Evolutionary conservation across 2,113 vertebrate species (phyloP).

Genomic region (Scolopax mira): DNA sequence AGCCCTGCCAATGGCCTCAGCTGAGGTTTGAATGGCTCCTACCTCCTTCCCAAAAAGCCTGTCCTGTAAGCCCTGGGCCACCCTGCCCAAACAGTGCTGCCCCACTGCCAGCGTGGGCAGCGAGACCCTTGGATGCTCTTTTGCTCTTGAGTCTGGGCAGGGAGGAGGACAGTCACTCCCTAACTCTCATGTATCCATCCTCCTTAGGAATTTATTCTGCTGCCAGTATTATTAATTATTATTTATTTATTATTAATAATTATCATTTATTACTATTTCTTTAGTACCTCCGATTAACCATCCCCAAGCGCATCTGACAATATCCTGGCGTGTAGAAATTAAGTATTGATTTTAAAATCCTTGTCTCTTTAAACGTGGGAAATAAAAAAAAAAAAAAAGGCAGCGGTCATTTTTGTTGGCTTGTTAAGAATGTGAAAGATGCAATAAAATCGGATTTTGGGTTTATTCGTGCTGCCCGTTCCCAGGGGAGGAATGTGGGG

Average conservation of each 20-base stretch:
- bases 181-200: not conserved
- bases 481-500: slow-evolving; percentile 23
- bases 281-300: not conserved
- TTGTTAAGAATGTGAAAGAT: slow-evolving; percentile 56
- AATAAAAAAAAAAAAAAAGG: not conserved
- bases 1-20: not conserved
- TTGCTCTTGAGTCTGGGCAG: not conserved
- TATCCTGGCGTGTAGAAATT: not conserved
- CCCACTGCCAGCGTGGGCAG: not conserved
- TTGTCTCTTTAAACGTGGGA: not conserved
- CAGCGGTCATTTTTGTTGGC: slow-evolving; percentile 4
- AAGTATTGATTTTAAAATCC: not conserved
- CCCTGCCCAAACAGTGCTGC: not conserved
- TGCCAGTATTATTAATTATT: not conserved
- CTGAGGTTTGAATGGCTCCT: not conserved
- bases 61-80: not conserved
- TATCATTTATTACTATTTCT: not conserved
- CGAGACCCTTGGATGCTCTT: accelerated
- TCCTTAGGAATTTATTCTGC: not conserved
- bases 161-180: not conserved
- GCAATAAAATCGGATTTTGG: slow-evolving; percentile 39
- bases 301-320: not conserved
- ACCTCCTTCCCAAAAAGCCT: not conserved
- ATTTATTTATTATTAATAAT: not conserved
- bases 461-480: not conserved